Evolutionary conservation across 2,888 invertebrate species (phyloP).

Genomic region (Melanostoma mellinum): DNA sequence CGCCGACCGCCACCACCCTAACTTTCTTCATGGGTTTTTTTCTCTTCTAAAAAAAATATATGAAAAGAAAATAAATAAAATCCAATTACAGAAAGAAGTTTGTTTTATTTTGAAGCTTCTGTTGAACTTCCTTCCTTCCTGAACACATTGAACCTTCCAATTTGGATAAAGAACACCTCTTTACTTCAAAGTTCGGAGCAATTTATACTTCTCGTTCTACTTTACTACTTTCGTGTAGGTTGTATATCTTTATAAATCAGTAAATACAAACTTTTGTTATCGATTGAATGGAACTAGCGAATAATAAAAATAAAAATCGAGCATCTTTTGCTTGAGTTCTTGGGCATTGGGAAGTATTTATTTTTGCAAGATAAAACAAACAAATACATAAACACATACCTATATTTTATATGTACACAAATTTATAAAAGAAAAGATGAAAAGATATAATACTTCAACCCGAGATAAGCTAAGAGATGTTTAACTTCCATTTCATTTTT

Average conservation of each 20-base stretch:
- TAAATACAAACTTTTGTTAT: constrained; percentile 9
- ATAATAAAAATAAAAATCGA: constrained; percentile 12
- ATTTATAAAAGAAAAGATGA: constrained; percentile 32
- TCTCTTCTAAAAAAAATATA: no score
- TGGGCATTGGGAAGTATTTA: not conserved
- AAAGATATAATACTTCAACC: constrained; percentile 7
- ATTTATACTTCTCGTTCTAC: constrained; percentile 13
- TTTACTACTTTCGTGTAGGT: no score
- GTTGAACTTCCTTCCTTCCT: no score
- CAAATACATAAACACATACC: not conserved
- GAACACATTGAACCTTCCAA: not conserved
- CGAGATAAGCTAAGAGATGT: not conserved
- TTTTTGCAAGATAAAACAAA: constrained; percentile 24
- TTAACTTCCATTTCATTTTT: constrained; percentile 4
- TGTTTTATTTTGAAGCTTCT: no score
- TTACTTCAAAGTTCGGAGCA: constrained; percentile 39
- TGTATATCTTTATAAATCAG: not conserved
- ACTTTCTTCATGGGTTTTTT: no score
- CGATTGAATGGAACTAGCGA: not conserved
- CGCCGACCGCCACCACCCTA: no score
- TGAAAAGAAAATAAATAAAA: no score
- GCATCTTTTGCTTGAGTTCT: not conserved
- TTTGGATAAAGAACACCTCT: constrained; percentile 11
- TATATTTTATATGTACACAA: not conserved
- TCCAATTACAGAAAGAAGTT: no score